These are phyloP conservation scores for Bos taurus DNA, from an alignment of 2,113 vertebrate genomes.

Conservation along the genomic window DNA sequence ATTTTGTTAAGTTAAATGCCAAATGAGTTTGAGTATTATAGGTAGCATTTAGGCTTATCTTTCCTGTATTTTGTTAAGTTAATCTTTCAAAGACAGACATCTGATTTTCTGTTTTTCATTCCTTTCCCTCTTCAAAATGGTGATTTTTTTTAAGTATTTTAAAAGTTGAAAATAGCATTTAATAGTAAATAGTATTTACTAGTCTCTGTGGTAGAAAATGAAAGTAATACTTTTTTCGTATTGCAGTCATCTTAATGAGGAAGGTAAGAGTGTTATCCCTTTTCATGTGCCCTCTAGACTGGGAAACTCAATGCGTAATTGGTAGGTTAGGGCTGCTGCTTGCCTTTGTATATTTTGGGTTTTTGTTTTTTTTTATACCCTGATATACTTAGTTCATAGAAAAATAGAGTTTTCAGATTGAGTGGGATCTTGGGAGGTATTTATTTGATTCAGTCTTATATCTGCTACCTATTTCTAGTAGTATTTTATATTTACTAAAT, in stretches of 20 bases:
- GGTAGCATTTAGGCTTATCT: not conserved
- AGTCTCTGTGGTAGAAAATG: not conserved
- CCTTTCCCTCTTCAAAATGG: not conserved
- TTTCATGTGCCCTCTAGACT: not conserved
- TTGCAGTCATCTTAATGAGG: not conserved
- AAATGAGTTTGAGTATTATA: not conserved
- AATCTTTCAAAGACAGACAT: not conserved
- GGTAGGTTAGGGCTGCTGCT: not conserved
- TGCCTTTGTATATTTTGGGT: not conserved
- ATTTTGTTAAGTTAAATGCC: slow-evolving; percentile 28
- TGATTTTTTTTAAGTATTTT: not conserved
- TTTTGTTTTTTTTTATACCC: not conserved
- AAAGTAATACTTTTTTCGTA: not conserved
- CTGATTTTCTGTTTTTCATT: slow-evolving; percentile 31
- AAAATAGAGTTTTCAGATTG: not conserved
- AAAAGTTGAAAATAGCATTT: not conserved
- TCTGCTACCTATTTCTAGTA: not conserved
- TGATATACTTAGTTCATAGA: slow-evolving; percentile 1
- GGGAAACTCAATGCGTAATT: not conserved
- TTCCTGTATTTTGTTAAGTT: slow-evolving; percentile 39
- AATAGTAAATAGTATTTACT: not conserved
- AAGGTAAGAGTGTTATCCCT: not conserved
- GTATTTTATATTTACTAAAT: slow-evolving; percentile 16
- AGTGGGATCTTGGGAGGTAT: not conserved
- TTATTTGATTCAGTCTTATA: not conserved